A percentile compares a stretch with the other conserved stretches of the same genome.
These are phyloP conservation scores for Anthopleura xanthogrammica DNA, from an alignment of 92 coral and sea anemone species.

Conservation along the genomic window DNA sequence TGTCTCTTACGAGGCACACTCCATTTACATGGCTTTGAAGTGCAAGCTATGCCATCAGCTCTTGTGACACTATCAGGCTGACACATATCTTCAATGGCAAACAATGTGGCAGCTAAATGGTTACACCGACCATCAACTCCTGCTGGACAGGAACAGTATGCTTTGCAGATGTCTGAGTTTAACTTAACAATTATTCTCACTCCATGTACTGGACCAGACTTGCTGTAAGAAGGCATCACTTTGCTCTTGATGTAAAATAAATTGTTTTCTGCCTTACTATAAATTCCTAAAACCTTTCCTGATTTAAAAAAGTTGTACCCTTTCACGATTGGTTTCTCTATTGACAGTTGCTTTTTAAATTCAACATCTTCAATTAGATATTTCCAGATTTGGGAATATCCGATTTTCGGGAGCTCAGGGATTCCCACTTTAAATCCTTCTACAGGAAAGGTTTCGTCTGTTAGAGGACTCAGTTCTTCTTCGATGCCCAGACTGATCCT, in stretches of 20 bases:
- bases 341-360: constrained; percentile 41
- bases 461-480: constrained; percentile 26
- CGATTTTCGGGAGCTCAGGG: constrained; percentile 19
- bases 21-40: constrained; percentile 63
- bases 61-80: too few species aligned
- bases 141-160: constrained; percentile 57
- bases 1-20: constrained; percentile 52
- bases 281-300: constrained; percentile 46
- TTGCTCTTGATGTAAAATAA: constrained; percentile 45
- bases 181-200: constrained; percentile 8
- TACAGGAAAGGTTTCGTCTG: constrained; percentile 24
- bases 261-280: constrained; percentile 29
- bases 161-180: constrained; percentile 46
- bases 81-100: constrained; percentile 21
- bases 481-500: constrained; percentile 35
- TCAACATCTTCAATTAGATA: constrained; percentile 49
- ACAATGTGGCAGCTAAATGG: constrained; percentile 55
- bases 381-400: constrained; percentile 52
- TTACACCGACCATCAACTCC: constrained; percentile 61
- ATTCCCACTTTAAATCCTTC: constrained; percentile 46
- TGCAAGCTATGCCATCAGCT: constrained; percentile 51
- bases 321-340: constrained; percentile 55
- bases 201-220: too few species aligned
- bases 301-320: constrained; percentile 57
- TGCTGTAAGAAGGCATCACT: constrained; percentile 8